Conservation (phyloP, 35 echinoderm and acorn worm genomes). For the Ptychodera flava region DNA sequence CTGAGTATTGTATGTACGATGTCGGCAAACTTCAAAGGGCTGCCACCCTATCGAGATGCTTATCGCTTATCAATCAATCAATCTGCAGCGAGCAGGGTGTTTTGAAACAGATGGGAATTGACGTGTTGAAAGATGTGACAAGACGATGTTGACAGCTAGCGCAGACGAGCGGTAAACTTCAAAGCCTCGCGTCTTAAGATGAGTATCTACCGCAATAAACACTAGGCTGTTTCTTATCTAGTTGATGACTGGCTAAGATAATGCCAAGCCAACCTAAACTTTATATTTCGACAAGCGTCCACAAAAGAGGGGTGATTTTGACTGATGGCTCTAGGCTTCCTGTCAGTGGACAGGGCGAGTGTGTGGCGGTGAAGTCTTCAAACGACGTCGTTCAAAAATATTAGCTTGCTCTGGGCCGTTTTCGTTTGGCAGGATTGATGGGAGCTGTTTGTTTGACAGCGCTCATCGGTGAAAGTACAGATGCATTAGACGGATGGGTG, state of each 20-base stretch:
- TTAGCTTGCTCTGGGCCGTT: not conserved
- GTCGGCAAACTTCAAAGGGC: conserved; percentile 14
- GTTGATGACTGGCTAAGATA: not conserved
- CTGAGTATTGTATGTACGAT: conserved; percentile 6
- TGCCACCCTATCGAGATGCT: conserved; percentile 8
- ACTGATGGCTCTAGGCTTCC: not conserved
- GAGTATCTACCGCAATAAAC: conserved; percentile 2
- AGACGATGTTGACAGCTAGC: conserved; percentile 9
- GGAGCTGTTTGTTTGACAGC: not conserved
- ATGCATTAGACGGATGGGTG: no score
- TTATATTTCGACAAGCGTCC: not conserved
- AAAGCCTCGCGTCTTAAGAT: conserved; percentile 11
- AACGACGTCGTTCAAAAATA: not conserved
- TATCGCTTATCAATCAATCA: conserved; percentile 29
- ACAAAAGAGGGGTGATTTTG: not conserved
- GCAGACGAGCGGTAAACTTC: conserved; percentile 18
- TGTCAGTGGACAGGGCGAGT: not conserved
- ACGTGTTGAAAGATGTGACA: conserved; percentile 14
- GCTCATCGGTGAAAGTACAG: not conserved
- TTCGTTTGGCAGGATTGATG: not conserved
- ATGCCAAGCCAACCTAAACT: not conserved
- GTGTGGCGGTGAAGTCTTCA: not conserved
- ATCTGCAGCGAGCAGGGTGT: not conserved
- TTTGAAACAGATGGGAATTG: not conserved
- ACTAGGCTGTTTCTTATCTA: not conserved